These are phyloP conservation scores for Ploceus nigricollis DNA, from an alignment of 2,113 vertebrate genomes.

Conservation along the genomic window DNA sequence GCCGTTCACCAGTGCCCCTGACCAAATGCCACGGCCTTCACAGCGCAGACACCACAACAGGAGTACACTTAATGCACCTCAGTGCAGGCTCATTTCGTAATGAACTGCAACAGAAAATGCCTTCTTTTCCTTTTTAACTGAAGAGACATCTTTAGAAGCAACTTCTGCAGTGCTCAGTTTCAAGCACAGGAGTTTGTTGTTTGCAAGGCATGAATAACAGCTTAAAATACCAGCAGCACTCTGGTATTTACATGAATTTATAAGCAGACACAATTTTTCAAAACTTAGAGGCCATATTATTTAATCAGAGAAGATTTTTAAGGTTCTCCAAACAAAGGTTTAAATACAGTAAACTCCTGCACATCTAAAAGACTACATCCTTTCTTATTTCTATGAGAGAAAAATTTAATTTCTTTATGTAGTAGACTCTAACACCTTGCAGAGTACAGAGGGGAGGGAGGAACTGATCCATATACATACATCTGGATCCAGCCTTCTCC, in stretches of 20 bases:
- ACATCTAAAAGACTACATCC: neutral
- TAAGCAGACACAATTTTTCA: fast-evolving
- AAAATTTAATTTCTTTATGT: neutral
- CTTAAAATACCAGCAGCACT: neutral
- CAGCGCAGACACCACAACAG: neutral
- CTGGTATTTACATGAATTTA: neutral
- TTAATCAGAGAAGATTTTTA: neutral
- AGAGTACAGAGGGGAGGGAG: neutral
- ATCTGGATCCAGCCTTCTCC: constrained; percentile 73
- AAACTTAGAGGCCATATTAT: neutral
- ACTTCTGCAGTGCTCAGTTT: neutral
- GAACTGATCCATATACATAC: constrained; percentile 55
- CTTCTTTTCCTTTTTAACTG: too few species aligned
- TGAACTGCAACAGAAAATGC: neutral
- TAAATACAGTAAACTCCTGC: neutral
- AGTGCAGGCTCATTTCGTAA: neutral
- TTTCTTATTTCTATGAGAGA: neutral
- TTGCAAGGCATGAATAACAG: neutral
- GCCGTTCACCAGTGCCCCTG: neutral
- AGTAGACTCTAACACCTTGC: neutral
- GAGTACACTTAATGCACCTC: neutral
- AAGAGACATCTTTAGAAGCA: neutral
- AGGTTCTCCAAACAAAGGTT: neutral
- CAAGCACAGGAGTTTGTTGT: neutral
- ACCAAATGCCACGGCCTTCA: neutral